Base-by-base conservation (phyloP, 2,797 vertebrate species). In the Pipistrellus nathusii region DNA sequence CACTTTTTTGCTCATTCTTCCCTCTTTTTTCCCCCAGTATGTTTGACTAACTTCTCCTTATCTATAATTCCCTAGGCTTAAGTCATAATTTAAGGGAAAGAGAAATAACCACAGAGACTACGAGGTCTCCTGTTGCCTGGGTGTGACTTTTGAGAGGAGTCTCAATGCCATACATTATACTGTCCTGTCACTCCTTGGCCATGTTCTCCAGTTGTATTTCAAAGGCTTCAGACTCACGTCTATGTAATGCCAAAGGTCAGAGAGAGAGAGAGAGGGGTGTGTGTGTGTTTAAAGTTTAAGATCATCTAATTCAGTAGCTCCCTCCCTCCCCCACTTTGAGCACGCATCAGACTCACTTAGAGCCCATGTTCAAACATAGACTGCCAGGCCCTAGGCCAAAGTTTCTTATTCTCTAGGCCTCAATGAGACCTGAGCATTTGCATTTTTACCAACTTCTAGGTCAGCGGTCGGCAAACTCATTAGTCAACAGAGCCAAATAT, bases 31-130 rank as follows among this genome's bases (percentile, higher is more conserved):
- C n/a, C 20, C 20, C 51, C 13, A 81, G 25, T 25, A 55, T 32
- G 55, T 85, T 86, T 41, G 5, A 88, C 68, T 59, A 69, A 82
- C 68, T 91, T 89, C 75, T 85, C n/a, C 84, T 95, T 96, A 95
- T 96, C 95, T 96, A 15, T 83, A 96, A 95, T 97, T 97, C 87
- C 64, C 73, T 91, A 93, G 75, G 64, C 68, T 84, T 62, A 91
- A 94, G 89, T 95, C 91, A 85, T 83, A 89, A 95, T 95, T 96
- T 96, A 91, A 96, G 86, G 71, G 68, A 23, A 88, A 77, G 55
- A 78, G 59, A 91, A 91, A 81, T 62, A 93, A 89, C 85, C 90
- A 93, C 25, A 76, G 84, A 94, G 95, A 90, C 77, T 62, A 32
- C 3, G n/a, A 82, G 76, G 73, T 83, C 90, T 91, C 35, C 0